Evolutionary conservation across 2,113 vertebrate genomes (phyloP).

Genomic region (Pandion haliaetus): DNA sequence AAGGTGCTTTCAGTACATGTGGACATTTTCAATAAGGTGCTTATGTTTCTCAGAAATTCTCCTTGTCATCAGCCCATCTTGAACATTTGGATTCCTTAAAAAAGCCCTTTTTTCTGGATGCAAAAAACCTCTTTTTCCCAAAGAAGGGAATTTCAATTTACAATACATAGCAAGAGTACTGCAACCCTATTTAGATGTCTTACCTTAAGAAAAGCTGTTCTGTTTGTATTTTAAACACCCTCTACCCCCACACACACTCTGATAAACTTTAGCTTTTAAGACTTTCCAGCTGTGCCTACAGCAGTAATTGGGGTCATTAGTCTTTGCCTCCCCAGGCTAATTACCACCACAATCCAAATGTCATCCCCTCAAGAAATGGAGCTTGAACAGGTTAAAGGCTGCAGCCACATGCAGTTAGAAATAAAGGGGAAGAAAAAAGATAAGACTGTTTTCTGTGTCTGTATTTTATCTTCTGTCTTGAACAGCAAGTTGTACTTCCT

Average conservation of each 20-base stretch:
- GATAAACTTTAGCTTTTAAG: constrained; percentile 48
- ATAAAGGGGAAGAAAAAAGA: neutral
- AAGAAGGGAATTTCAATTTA: neutral
- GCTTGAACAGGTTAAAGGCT: constrained; percentile 15
- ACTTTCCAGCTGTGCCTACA: constrained; percentile 10
- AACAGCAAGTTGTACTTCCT: neutral
- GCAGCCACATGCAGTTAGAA: neutral
- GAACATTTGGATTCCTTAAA: neutral
- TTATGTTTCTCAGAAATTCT: neutral
- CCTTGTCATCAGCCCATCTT: neutral
- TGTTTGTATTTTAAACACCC: neutral
- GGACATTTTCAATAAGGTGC: neutral
- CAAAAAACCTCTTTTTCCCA: neutral
- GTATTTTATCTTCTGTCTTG: neutral
- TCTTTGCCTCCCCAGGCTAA: constrained; percentile 37
- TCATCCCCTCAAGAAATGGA: neutral
- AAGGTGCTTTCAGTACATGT: fast-evolving
- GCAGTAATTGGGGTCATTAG: constrained; percentile 41
- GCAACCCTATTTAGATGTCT: neutral
- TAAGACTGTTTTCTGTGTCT: neutral
- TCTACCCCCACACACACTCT: neutral
- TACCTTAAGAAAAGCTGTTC: neutral
- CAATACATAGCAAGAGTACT: neutral
- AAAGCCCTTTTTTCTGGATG: neutral
- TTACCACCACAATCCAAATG: constrained; percentile 34